A percentile compares a stretch with the other conserved stretches of the same genome.
These are phyloP conservation scores for Platycnemis pennipes DNA, from an alignment of 2,888 invertebrate genomes.

Conservation along the genomic window DNA sequence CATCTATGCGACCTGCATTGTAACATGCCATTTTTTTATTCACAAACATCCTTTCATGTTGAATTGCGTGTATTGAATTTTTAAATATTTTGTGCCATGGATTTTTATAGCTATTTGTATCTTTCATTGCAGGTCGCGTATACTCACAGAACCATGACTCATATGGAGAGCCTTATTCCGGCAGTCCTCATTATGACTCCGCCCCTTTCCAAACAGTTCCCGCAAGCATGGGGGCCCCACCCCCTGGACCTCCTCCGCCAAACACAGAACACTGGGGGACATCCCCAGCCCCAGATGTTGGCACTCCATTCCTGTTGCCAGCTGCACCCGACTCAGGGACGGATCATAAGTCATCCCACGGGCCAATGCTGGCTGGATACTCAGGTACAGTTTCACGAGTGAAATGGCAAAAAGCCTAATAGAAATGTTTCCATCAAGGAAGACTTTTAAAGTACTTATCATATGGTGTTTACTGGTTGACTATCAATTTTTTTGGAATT, in stretches of 20 bases:
- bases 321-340: slow-evolving; percentile 74
- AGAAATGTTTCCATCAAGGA: too few relatives aligned
- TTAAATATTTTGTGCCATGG: neutral
- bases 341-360: slow-evolving; percentile 79
- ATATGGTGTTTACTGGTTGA: too few relatives aligned
- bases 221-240: slow-evolving; percentile 81
- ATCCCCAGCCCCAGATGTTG: slow-evolving; percentile 72
- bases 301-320: slow-evolving; percentile 73
- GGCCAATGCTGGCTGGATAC: slow-evolving; percentile 82
- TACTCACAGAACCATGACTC: slow-evolving; percentile 71
- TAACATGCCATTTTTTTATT: too few relatives aligned
- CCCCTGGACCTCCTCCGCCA: slow-evolving; percentile 79
- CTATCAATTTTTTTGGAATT: too few relatives aligned
- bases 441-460: too few relatives aligned
- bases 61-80: neutral
- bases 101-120: neutral
- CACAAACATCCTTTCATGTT: neutral
- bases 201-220: slow-evolving; percentile 89
- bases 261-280: slow-evolving; percentile 73
- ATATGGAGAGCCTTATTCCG: slow-evolving; percentile 73
- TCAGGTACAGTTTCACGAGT: slow-evolving; percentile 78
- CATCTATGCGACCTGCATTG: too few relatives aligned
- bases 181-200: slow-evolving; percentile 81
- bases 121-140: slow-evolving; percentile 23
- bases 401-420: too few relatives aligned